These are phyloP conservation scores for Romanogobio albipinnatus DNA, from an alignment of 2,113 vertebrate species.

Conservation along the genomic window DNA sequence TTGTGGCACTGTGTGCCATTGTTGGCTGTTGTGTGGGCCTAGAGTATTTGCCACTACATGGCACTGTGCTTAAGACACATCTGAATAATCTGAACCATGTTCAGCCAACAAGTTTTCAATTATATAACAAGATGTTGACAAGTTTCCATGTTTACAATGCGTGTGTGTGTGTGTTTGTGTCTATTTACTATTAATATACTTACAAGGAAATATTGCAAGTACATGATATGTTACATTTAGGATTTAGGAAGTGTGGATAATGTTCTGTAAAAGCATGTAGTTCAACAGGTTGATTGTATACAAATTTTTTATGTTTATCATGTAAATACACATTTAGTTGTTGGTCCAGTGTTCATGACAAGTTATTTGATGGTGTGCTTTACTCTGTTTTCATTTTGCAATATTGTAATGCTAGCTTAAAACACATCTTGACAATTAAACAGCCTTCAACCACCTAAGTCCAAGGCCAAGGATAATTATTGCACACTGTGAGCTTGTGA, in stretches of 20 bases:
- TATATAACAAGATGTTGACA: constrained; percentile 41
- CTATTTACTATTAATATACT: neutral
- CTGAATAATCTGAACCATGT: constrained; percentile 99
- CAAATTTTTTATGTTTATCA: neutral
- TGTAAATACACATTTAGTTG: neutral
- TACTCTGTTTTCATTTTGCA: neutral
- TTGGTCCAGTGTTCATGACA: constrained; percentile 9
- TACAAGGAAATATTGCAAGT: neutral
- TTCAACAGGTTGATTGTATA: neutral
- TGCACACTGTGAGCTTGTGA: neutral
- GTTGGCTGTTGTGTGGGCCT: constrained; percentile 84
- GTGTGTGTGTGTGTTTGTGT: constrained; percentile 35
- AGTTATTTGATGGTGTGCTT: neutral
- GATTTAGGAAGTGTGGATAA: neutral
- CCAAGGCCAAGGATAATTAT: neutral
- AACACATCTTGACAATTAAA: neutral
- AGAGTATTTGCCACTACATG: constrained; percentile 95
- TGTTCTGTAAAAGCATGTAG: neutral
- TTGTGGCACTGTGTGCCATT: constrained; percentile 90
- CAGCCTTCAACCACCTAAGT: neutral
- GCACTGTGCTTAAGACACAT: constrained; percentile 96
- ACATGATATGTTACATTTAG: neutral
- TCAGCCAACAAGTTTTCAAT: constrained; percentile 89
- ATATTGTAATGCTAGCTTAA: neutral
- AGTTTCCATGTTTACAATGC: constrained; percentile 53